A percentile compares a stretch with the other conserved stretches of the same genome.
These are phyloP conservation scores for Ellobius talpinus DNA, from an alignment of 2,113 vertebrate species.

Conservation along the genomic window DNA sequence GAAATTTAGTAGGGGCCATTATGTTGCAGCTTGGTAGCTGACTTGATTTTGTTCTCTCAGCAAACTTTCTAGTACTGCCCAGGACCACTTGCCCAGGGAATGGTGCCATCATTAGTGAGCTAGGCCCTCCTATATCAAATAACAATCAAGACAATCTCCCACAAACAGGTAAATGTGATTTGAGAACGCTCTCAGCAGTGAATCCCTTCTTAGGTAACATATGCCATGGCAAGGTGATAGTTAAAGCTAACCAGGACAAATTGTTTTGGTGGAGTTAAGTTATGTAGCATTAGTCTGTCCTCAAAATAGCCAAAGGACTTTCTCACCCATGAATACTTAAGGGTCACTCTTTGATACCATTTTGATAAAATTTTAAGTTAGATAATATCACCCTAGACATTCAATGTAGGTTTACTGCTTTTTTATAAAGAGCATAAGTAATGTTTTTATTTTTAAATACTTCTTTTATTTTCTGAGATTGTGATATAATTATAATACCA, in stretches of 20 bases:
- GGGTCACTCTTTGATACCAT: neutral
- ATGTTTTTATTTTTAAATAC: neutral
- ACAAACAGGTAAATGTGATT: neutral
- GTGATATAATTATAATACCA: neutral
- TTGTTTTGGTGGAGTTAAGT: neutral
- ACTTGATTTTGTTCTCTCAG: neutral
- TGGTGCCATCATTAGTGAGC: too few relatives aligned
- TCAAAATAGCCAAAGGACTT: neutral
- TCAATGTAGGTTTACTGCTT: neutral
- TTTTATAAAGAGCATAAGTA: neutral
- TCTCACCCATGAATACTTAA: neutral
- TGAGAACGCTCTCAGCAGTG: neutral
- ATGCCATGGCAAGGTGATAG: neutral
- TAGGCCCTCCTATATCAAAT: neutral
- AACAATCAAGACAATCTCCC: neutral
- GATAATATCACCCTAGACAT: neutral
- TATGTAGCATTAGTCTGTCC: neutral
- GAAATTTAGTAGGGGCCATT: neutral
- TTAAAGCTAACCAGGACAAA: neutral
- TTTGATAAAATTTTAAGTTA: neutral
- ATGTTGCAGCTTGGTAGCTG: neutral
- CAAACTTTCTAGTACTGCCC: too few relatives aligned
- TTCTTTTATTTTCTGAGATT: neutral
- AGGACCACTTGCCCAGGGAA: neutral
- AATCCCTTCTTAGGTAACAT: neutral